phyloP scores from a whole-genome alignment of 2,113 vertebrate species.

The Campylomormyrus tamandua region DNA sequence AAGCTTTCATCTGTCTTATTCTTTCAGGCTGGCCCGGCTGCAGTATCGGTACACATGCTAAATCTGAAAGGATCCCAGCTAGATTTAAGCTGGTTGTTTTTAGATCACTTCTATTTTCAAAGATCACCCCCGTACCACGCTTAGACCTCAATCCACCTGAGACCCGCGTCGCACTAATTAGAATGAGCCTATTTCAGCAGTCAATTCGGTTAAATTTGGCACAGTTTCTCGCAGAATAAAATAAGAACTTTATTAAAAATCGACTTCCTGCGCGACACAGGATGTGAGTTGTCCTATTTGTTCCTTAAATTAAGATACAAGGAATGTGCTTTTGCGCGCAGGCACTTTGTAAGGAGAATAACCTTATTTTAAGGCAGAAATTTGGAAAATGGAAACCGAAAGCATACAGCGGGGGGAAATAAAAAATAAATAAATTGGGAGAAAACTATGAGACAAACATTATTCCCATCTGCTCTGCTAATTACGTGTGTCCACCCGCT shows the following conservation, averaged over 20 bases:
- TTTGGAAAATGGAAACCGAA: background rate
- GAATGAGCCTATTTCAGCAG: conserved; percentile 26
- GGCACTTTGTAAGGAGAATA: background rate
- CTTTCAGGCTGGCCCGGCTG: background rate
- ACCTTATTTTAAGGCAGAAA: background rate
- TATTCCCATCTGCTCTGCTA: background rate
- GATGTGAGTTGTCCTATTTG: background rate
- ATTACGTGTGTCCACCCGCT: background rate
- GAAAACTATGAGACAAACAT: background rate
- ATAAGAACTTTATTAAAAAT: conserved; percentile 16
- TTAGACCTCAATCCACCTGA: conserved; percentile 16
- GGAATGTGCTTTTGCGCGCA: background rate
- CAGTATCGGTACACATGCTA: background rate
- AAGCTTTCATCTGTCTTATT: background rate
- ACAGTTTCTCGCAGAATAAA: conserved; percentile 15
- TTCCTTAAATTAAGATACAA: background rate
- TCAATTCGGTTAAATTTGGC: conserved; percentile 30
- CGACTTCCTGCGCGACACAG: background rate
- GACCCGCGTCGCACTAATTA: conserved; percentile 25
- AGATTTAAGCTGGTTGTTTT: background rate
- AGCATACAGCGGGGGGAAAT: background rate
- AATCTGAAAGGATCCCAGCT: background rate
- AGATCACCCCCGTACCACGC: background rate
- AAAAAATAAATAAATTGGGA: background rate
- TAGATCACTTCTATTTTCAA: conserved; percentile 16